These are phyloP conservation scores for Leuciscus waleckii DNA, from an alignment of 2,797 vertebrate genomes.

Conservation along the genomic window DNA sequence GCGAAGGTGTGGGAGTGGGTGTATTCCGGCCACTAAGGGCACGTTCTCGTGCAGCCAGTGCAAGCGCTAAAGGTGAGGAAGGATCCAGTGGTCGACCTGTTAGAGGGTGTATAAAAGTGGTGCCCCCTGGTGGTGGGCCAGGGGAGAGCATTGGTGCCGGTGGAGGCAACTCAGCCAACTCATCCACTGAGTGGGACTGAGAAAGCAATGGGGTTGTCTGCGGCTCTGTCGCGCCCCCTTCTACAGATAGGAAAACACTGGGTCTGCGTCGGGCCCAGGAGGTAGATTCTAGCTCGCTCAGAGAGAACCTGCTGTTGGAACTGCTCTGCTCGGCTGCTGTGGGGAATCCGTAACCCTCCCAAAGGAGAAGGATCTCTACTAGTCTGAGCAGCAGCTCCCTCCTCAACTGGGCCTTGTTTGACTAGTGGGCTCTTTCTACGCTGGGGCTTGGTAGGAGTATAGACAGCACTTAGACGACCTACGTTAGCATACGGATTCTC, in stretches of 20 bases:
- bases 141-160: constrained; percentile 88
- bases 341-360: constrained; percentile 77
- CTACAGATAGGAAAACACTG: constrained; percentile 97
- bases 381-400: constrained; percentile 76
- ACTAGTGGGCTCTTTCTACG: constrained; percentile 95
- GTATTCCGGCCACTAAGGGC: constrained; percentile 86
- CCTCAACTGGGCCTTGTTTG: constrained; percentile 96
- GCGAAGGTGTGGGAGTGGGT: constrained; percentile 75
- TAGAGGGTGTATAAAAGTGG: constrained; percentile 95
- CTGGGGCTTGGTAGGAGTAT: constrained; percentile 92
- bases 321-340: constrained; percentile 86
- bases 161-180: constrained; percentile 91
- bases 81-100: constrained; percentile 96
- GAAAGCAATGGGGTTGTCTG: constrained; percentile 89
- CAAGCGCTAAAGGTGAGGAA: constrained; percentile 94
- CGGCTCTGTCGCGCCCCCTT: constrained; percentile 83
- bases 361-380: constrained; percentile 59
- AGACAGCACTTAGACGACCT: constrained; percentile 87
- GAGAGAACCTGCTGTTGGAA: constrained; percentile 85
- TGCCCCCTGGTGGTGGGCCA: constrained; percentile 85
- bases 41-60: constrained; percentile 94
- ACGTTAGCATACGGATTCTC: constrained; percentile 98
- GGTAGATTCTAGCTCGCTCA: constrained; percentile 78
- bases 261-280: constrained; percentile 82
- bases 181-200: constrained; percentile 95